These are phyloP conservation scores for Illadopsis cleaveri DNA, from an alignment of 2,113 vertebrate species.

Conservation along the genomic window DNA sequence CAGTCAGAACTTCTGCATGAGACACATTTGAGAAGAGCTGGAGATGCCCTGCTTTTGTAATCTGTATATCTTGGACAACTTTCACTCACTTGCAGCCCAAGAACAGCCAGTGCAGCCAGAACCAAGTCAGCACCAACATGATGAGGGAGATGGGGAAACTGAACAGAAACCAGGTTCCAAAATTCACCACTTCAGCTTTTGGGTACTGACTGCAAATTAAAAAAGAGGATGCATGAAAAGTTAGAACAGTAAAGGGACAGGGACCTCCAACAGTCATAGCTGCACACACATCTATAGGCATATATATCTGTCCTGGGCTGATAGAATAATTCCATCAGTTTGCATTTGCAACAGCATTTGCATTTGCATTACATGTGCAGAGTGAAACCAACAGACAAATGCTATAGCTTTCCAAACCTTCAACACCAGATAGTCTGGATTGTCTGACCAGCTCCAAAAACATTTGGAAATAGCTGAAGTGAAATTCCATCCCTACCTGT, in stretches of 20 bases:
- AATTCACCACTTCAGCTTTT: constrained; percentile 92
- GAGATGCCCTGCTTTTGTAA: not conserved
- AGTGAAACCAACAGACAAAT: not conserved
- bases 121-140: constrained; percentile 95
- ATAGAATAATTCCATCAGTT: not conserved
- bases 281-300: rapidly evolving
- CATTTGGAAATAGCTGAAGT: not conserved
- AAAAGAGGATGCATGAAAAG: not conserved
- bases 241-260: not conserved
- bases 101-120: constrained; percentile 97
- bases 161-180: constrained; percentile 98
- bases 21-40: not conserved
- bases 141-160: constrained; percentile 94
- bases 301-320: not conserved
- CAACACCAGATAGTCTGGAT: not conserved
- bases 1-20: not conserved
- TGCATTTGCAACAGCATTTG: not conserved
- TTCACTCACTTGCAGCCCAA: constrained; percentile 96
- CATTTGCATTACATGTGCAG: not conserved
- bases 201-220: constrained; percentile 87
- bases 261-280: not conserved
- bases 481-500: not conserved
- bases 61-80: not conserved
- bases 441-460: not conserved
- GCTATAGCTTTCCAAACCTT: not conserved